Evolutionary conservation across 2,888 invertebrate species (phyloP).

Genomic region (Dorcus parallelipipedus): DNA sequence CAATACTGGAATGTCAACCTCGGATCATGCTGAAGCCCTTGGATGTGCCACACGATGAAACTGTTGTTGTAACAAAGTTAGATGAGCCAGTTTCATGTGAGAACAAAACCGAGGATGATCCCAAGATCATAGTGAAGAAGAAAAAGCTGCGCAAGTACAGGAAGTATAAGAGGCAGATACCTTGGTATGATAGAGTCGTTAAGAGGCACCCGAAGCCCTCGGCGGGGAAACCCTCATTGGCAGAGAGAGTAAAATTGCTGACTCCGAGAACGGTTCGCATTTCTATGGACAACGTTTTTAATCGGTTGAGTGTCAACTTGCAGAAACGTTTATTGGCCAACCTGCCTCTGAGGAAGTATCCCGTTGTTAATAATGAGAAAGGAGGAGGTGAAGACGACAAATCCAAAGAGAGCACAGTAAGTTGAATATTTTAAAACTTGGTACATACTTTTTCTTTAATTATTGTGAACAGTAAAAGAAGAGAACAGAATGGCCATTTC

Average conservation of each 20-base stretch:
- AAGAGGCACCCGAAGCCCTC: slow-evolving; percentile 4
- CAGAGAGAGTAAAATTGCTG: slow-evolving; percentile 22
- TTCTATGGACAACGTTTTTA: slow-evolving; percentile 32
- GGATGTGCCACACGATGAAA: no score
- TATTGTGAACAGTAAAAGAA: no score
- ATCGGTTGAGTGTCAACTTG: slow-evolving; percentile 10
- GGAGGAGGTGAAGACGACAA: background rate
- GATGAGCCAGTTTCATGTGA: no score
- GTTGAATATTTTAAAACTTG: no score
- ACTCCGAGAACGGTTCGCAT: slow-evolving; percentile 32
- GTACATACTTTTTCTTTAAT: no score
- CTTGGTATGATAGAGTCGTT: slow-evolving; percentile 15
- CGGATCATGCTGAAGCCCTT: no score
- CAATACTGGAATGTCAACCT: no score
- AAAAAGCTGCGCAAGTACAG: slow-evolving; percentile 5
- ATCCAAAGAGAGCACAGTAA: no score
- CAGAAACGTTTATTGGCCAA: slow-evolving; percentile 7
- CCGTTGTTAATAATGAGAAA: background rate
- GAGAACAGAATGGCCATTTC: no score
- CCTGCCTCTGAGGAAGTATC: slow-evolving; percentile 10
- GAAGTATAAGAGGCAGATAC: slow-evolving; percentile 5
- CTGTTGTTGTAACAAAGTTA: no score
- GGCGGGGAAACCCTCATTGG: slow-evolving; percentile 5
- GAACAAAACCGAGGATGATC: background rate
- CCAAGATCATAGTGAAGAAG: background rate